Evolutionary conservation across 2,113 vertebrate genomes (phyloP), one percentile per base, ranked within the genome.

Genomic region (Stigmatopora argus): DNA sequence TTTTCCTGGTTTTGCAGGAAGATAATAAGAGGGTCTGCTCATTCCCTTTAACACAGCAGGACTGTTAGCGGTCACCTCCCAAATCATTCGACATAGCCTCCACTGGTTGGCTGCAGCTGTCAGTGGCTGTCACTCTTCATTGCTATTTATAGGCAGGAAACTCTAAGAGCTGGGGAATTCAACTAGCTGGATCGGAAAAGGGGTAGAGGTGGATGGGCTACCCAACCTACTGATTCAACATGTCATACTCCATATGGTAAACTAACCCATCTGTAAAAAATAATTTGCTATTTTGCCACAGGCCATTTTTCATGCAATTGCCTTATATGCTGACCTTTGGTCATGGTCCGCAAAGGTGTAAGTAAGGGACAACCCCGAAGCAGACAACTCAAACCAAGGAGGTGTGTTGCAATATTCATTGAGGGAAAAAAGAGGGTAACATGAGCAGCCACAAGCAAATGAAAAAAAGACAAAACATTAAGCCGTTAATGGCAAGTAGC

Each of bases 121-220:
- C 85, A 18, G 49, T 65, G 83, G 65, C 69, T 46, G 84, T 92
- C 93, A 91, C 83, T 74, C 78, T 75, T 67, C 70, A 2, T 4
- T 9, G 62, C n/a, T 81, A 85, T 93, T 92, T 96, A 94, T 95
- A 96, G 94, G 93, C 87, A 90, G 86, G 61, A 80, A 13, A 78
- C 4, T 74, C 82, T 83, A 87, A 87, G 89, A 89, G 87, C 80
- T 79, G 68, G 70, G 85, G 88, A 87, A 87, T 80, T 83, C 85
- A 85, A 84, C 78, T 62, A 67, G 80, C 85, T 86, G 80, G 78
- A 59, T 70, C 73, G 81, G 88, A 41, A 86, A 90, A 89, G 41
- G 19, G 59, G 58, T 18, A 13, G 14, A 19, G 19, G 19, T n/a
- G 52, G 52, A 13, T 14, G 3, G 21, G 52, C 10, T 12, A 46